Evolutionary conservation across 2,797 vertebrate genomes (phyloP).

Genomic region (Falco cherrug): DNA sequence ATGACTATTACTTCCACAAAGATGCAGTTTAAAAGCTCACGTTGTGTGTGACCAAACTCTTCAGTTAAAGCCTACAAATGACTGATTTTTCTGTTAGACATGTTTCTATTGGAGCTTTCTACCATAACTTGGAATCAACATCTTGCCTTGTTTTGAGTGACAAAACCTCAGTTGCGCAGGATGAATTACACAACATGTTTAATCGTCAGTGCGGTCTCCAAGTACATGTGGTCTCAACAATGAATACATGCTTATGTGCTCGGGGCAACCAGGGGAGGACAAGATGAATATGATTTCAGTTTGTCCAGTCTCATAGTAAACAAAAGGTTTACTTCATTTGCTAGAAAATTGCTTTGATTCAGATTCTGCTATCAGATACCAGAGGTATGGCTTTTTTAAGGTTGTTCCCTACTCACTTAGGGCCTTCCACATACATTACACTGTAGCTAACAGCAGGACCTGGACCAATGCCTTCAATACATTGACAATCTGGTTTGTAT

Average conservation of each 20-base stretch:
- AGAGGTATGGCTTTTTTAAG: background rate
- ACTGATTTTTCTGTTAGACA: background rate
- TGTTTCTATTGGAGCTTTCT: background rate
- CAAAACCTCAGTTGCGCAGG: background rate
- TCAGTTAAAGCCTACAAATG: background rate
- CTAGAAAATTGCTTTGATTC: background rate
- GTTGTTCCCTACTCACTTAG: background rate
- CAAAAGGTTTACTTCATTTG: background rate
- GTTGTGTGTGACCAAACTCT: background rate
- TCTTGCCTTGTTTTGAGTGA: background rate
- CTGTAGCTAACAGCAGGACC: background rate
- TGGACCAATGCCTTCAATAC: background rate
- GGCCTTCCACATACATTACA: background rate
- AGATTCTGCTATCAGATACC: background rate
- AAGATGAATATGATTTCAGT: background rate
- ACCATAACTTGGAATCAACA: background rate
- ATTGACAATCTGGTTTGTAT: background rate
- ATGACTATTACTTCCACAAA: background rate
- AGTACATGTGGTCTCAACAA: background rate
- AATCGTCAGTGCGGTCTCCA: background rate
- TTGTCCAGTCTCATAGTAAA: background rate
- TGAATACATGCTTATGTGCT: background rate
- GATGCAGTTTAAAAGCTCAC: background rate
- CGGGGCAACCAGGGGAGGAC: background rate
- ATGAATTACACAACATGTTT: background rate